Evolutionary conservation across 92 coral and sea anemone genomes (phyloP), one percentile per base, ranked within the genome.

Genomic region (Phenganax marumi): DNA sequence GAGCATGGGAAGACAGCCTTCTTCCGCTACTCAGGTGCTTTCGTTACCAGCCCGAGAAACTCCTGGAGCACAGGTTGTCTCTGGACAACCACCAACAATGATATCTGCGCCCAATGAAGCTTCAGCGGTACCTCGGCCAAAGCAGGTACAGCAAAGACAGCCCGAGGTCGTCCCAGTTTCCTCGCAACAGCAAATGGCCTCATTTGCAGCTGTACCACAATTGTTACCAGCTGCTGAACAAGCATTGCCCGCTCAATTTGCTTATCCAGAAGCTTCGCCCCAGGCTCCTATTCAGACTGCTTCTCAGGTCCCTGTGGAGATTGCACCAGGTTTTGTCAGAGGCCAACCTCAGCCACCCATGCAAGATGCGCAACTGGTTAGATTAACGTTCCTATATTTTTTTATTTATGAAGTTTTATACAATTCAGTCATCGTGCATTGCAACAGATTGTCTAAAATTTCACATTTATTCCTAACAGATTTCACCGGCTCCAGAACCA

Each of bases 61-160:
- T 62, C 64, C 85, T 73, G 65, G 84, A 33, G 65, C 54, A 25
- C 18, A 79, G 69, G 73, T 63, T 80, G 17, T 72, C 61, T 73
- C 77, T 49, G 47, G 50, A 21, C 55, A 61, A 63, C 10, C 69
- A 25, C 81, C 89, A n/a, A 69, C 65, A 39, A 39, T 65, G 54
- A 69, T 82, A 51, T 26, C 78, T 74, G 90, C 46, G 25, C 73
- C 86, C 69, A 18, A 82, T 26, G 46, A 73, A 53, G 81, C 84
- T 60, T 72, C 85, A 57, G 74, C 81, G 51, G 56, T 53, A 21
- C 55, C 53, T 50, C 76, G 65, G 7, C 66, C 72, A 58, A 87
- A 73, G 22, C 84, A 77, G 47, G 58, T 62, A 21, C 83, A 83
- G 13, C 86, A 39, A 18, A 24, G 25, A 21, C 72, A 82, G 60